These are phyloP conservation scores for Castor canadensis DNA, from an alignment of 2,113 vertebrate species.

Conservation along the genomic window DNA sequence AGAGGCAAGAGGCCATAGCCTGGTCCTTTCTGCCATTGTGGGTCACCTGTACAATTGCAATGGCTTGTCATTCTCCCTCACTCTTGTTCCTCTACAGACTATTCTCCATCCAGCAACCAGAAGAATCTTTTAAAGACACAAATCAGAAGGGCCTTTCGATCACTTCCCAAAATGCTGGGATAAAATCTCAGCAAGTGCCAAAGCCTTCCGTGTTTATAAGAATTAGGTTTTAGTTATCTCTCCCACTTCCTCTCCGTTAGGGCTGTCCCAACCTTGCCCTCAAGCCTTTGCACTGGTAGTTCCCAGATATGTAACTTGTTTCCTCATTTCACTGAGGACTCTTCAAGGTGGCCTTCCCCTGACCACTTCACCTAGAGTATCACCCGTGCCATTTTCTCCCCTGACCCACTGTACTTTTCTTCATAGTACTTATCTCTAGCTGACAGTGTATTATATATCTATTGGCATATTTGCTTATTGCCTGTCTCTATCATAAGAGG, in stretches of 20 bases:
- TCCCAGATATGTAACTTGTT: not conserved
- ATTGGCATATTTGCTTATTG: not conserved
- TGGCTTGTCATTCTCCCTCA: not conserved
- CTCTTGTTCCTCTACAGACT: not conserved
- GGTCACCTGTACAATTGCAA: not conserved
- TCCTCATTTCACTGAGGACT: not conserved
- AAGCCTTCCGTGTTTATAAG: not conserved
- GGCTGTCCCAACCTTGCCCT: no score
- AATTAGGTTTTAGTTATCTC: not conserved
- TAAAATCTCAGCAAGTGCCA: not conserved
- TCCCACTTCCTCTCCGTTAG: not conserved
- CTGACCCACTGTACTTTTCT: not conserved
- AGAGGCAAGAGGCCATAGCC: not conserved
- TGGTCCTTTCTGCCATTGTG: not conserved
- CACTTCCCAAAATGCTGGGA: not conserved
- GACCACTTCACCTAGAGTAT: not conserved
- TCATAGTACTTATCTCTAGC: not conserved
- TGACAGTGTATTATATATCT: not conserved
- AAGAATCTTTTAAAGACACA: not conserved
- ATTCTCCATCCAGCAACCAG: not conserved
- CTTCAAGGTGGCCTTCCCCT: not conserved
- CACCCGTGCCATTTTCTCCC: not conserved
- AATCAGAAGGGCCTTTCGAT: not conserved
- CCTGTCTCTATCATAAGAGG: not conserved
- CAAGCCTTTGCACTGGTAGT: not conserved